A percentile compares a stretch with the other conserved stretches of the same genome.
These are phyloP conservation scores for Euura saliciscinereae DNA, from an alignment of 1,140 invertebrate species.

Conservation along the genomic window DNA sequence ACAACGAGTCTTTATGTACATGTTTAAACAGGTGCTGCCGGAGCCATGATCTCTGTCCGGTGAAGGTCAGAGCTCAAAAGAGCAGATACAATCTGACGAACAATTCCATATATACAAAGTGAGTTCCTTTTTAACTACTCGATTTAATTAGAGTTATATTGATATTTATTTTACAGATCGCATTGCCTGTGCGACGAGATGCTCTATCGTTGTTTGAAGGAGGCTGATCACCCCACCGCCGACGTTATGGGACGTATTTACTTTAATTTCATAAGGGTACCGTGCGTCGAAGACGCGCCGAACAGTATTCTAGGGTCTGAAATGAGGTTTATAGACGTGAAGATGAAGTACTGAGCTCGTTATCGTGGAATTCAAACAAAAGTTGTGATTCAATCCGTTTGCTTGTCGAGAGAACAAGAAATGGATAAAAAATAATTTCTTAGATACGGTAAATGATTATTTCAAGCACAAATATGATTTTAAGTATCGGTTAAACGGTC, in stretches of 20 bases:
- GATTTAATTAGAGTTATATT: neutral
- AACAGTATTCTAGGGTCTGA: constrained; percentile 15
- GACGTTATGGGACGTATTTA: constrained; percentile 84
- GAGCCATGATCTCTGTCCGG: constrained; percentile 80
- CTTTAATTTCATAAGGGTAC: constrained; percentile 82
- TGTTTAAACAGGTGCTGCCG: constrained; percentile 70
- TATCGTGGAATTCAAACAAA: too few relatives aligned
- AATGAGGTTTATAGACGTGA: constrained; percentile 36
- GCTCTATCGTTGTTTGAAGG: constrained; percentile 82
- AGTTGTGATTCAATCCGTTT: too few relatives aligned
- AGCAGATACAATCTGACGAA: constrained; percentile 82
- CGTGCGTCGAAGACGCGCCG: constrained; percentile 72
- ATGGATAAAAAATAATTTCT: too few relatives aligned
- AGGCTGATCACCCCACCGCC: constrained; percentile 71
- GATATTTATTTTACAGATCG: constrained; percentile 60
- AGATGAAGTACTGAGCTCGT: constrained; percentile 32
- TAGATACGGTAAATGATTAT: too few relatives aligned
- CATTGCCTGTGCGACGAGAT: constrained; percentile 86
- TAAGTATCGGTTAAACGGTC: too few relatives aligned
- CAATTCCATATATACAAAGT: constrained; percentile 85
- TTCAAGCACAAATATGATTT: too few relatives aligned
- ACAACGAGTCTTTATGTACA: too few relatives aligned
- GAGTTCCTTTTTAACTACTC: constrained; percentile 37
- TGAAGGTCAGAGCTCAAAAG: constrained; percentile 76
- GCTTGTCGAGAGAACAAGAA: too few relatives aligned